Percentiles rank a stretch among this genome's conserved stretches.
Conservation (phyloP, 1,140 invertebrate species). For the Samia ricini region DNA sequence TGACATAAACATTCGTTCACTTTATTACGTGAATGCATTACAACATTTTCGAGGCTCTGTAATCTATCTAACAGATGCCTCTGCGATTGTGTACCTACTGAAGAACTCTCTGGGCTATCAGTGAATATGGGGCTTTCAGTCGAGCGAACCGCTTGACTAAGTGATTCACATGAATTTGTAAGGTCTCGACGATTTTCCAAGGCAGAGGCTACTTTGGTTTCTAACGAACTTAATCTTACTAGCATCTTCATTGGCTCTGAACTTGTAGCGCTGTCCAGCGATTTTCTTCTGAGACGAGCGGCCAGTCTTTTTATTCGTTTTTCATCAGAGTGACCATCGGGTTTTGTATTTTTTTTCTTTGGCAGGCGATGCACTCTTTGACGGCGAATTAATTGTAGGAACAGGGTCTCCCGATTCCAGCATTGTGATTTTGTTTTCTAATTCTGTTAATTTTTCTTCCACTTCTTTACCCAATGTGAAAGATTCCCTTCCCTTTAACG, state of each 20-base stretch:
- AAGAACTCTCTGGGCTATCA: slow-evolving; percentile 53
- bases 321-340: slow-evolving; percentile 76
- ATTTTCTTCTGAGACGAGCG: slow-evolving; percentile 82
- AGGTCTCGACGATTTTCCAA: slow-evolving; percentile 72
- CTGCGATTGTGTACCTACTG: slow-evolving; percentile 63
- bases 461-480: slow-evolving; percentile 89
- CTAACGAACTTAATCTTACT: slow-evolving; percentile 84
- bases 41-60: slow-evolving; percentile 78
- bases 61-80: slow-evolving; percentile 78
- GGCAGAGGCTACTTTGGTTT: slow-evolving; percentile 84
- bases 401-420: slow-evolving; percentile 77
- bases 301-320: slow-evolving; percentile 75
- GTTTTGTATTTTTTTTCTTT: slow-evolving; percentile 74
- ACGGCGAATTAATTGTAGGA: slow-evolving; percentile 74
- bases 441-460: slow-evolving; percentile 88
- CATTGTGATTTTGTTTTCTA: slow-evolving; percentile 86
- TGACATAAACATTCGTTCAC: slow-evolving; percentile 77
- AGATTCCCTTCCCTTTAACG: slow-evolving; percentile 88
- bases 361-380: slow-evolving; percentile 70
- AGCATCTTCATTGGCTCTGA: slow-evolving; percentile 88
- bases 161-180: slow-evolving; percentile 77
- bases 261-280: slow-evolving; percentile 85
- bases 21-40: slow-evolving; percentile 77
- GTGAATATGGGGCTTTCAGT: slow-evolving; percentile 51
- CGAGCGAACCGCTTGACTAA: slow-evolving; percentile 62